These are phyloP conservation scores for Apamea sordens DNA, from an alignment of 2,888 invertebrate species.

Conservation along the genomic window DNA sequence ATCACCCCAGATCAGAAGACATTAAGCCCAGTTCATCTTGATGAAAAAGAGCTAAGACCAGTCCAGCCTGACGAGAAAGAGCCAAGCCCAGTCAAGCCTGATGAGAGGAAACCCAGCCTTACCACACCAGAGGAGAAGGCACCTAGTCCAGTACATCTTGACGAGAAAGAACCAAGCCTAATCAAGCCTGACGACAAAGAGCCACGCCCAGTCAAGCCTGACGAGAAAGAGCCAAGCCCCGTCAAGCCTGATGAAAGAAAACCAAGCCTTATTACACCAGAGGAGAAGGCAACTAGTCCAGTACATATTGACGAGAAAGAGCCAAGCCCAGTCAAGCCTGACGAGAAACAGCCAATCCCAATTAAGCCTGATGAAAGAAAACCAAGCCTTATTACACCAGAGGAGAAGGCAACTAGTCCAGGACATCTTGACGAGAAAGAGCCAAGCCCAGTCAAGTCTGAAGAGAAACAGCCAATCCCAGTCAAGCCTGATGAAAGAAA, in stretches of 20 bases:
- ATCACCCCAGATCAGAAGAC: not conserved
- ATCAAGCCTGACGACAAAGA: not conserved
- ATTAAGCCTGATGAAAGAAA: not conserved
- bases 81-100: not conserved
- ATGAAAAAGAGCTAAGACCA: too few relatives aligned
- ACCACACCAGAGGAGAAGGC: rapidly evolving
- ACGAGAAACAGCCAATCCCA: not conserved
- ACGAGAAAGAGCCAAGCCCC: not conserved
- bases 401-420: not conserved
- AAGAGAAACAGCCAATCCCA: not conserved
- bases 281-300: rapidly evolving
- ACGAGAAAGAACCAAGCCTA: not conserved
- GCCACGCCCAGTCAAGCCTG: not conserved
- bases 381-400: not conserved
- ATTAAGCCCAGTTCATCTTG: not conserved
- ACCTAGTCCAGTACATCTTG: too few relatives aligned
- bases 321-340: not conserved
- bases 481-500: not conserved
- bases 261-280: not conserved
- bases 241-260: slow-evolving; percentile 29
- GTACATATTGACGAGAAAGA: not conserved
- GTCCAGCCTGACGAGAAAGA: not conserved
- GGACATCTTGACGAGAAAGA: not conserved
- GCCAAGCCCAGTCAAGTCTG: not conserved
- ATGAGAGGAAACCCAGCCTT: rapidly evolving